A percentile compares a stretch with the other conserved stretches of the same genome.
Evolutionary conservation across 2,888 invertebrate species (phyloP).

Genomic region (Lepidonotus clava): DNA sequence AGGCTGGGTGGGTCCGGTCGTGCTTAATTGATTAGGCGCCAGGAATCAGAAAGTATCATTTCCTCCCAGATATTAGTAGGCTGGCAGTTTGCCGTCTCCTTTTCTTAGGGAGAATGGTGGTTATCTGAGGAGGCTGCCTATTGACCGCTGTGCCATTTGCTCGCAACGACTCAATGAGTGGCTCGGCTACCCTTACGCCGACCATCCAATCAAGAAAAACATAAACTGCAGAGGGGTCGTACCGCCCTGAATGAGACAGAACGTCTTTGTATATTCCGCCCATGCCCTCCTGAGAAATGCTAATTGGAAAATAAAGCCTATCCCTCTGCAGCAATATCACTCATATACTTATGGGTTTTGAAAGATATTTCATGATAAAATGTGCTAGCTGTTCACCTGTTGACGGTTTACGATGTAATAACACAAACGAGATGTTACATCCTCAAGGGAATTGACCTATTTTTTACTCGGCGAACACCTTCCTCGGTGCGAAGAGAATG

Average conservation of each 20-base stretch:
- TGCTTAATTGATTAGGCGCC: constrained; percentile 3
- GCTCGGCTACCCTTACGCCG: too few relatives aligned
- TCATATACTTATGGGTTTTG: too few relatives aligned
- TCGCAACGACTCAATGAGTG: not conserved
- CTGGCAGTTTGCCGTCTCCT: not conserved
- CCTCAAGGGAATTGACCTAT: too few relatives aligned
- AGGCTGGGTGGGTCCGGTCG: not conserved
- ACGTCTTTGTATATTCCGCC: not conserved
- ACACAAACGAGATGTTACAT: too few relatives aligned
- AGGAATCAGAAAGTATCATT: constrained; percentile 29
- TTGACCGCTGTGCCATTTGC: not conserved
- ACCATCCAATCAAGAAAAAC: not conserved
- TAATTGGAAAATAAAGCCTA: not conserved
- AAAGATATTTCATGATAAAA: too few relatives aligned
- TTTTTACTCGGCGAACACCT: too few relatives aligned
- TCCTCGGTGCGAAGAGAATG: too few relatives aligned
- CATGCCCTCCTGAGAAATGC: not conserved
- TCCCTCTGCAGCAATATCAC: too few relatives aligned
- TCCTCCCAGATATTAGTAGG: not conserved
- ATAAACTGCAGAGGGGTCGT: not conserved
- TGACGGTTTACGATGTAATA: too few relatives aligned
- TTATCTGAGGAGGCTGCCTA: not conserved
- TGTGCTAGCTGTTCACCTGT: too few relatives aligned
- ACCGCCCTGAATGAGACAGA: not conserved
- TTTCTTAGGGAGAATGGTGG: not conserved